Percentiles rank a stretch among this genome's conserved stretches.
These are phyloP conservation scores for Notechis scutatus DNA, from an alignment of 2,113 vertebrate species.

Conservation along the genomic window DNA sequence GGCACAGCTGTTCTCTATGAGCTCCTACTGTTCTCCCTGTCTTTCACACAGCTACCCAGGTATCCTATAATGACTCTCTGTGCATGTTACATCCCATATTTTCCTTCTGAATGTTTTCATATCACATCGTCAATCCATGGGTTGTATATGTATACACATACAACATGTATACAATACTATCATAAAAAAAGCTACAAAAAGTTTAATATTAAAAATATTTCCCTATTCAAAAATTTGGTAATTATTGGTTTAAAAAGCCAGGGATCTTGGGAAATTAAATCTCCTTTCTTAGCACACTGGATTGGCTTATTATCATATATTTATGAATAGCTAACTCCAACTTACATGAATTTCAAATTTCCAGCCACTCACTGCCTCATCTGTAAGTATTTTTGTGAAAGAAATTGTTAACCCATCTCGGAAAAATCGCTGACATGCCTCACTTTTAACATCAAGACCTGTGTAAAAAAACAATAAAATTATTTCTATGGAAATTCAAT, in stretches of 20 bases:
- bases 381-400: constrained; percentile 99
- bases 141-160: no score
- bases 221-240: not conserved
- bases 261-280: not conserved
- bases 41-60: not conserved
- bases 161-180: not conserved
- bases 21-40: not conserved
- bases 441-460: constrained; percentile 99
- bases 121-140: not conserved
- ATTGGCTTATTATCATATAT: not conserved
- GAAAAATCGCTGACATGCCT: constrained; percentile 99
- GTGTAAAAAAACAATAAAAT: constrained; percentile 31
- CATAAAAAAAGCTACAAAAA: not conserved
- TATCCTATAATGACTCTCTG: not conserved
- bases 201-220: not conserved
- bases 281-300: not conserved
- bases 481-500: not conserved
- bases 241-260: not conserved
- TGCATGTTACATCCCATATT: not conserved
- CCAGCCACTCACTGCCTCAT: constrained; percentile 98
- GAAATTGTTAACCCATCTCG: constrained; percentile 98
- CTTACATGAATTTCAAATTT: constrained; percentile 99
- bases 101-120: not conserved
- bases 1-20: not conserved
- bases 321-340: constrained; percentile 37